Percentiles rank a stretch among this genome's conserved stretches.
These are phyloP conservation scores for Drosophila mauritiana DNA, from an alignment of 1,140 invertebrate species.

Conservation along the genomic window DNA sequence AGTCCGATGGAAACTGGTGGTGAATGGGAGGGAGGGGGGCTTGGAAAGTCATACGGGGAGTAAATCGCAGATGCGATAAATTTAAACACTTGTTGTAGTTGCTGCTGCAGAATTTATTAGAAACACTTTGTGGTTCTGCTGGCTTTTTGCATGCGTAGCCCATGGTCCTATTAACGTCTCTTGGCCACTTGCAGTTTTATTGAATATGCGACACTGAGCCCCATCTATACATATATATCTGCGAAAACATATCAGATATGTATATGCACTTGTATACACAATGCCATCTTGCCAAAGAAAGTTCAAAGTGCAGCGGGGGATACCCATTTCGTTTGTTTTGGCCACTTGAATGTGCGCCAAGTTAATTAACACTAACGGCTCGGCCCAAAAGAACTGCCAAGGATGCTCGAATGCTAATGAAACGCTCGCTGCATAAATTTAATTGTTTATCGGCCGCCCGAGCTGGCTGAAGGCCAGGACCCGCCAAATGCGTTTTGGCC, in stretches of 20 bases:
- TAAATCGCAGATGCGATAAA: constrained; percentile 74
- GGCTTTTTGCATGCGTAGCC: constrained; percentile 68
- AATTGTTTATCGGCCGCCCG: constrained; percentile 72
- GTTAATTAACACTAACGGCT: constrained; percentile 77
- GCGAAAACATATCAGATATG: not conserved
- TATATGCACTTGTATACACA: not conserved
- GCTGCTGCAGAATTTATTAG: constrained; percentile 78
- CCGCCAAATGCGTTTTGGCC: constrained; percentile 39
- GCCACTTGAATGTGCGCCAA: constrained; percentile 72
- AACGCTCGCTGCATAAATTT: constrained; percentile 74
- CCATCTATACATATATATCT: constrained; percentile 3
- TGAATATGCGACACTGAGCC: constrained; percentile 61
- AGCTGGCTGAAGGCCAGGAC: constrained; percentile 34
- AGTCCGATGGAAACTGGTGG: constrained; percentile 37
- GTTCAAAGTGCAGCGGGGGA: constrained; percentile 24
- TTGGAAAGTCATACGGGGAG: constrained; percentile 4
- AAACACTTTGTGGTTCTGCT: constrained; percentile 76
- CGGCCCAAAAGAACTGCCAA: constrained; percentile 12
- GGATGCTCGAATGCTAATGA: constrained; percentile 71
- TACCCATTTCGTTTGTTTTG: constrained; percentile 42
- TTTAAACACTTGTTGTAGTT: constrained; percentile 82
- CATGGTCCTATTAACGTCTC: constrained; percentile 45
- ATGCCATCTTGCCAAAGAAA: constrained; percentile 18
- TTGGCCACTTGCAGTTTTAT: constrained; percentile 58
- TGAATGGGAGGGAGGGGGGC: not conserved